These are phyloP conservation scores for Achroia grisella DNA, from an alignment of 1,140 invertebrate species.

Conservation along the genomic window DNA sequence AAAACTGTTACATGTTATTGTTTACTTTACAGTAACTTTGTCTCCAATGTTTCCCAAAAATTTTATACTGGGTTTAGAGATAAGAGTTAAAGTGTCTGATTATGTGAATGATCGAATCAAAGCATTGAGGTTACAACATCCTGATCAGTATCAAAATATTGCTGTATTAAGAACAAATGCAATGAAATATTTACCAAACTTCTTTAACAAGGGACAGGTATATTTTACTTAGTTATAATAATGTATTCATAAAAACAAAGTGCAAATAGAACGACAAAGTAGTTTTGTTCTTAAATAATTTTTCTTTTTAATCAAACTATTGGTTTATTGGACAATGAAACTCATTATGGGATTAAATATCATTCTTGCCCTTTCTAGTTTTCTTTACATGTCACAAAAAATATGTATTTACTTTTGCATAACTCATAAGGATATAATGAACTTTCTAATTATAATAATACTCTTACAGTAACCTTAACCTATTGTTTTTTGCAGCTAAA, in stretches of 20 bases:
- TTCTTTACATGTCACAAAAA: too few species aligned
- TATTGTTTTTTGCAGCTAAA: slow-evolving; percentile 83
- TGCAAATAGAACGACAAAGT: too few species aligned
- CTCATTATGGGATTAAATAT: too few species aligned
- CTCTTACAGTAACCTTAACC: not conserved
- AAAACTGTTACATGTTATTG: too few species aligned
- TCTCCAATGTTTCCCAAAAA: slow-evolving; percentile 93
- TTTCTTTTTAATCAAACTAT: too few species aligned
- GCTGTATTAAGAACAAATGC: slow-evolving; percentile 97
- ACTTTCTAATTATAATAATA: too few species aligned
- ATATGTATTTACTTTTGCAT: not conserved
- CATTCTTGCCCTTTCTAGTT: too few species aligned
- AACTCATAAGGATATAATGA: too few species aligned
- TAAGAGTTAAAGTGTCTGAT: slow-evolving; percentile 98
- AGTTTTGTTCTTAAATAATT: too few species aligned
- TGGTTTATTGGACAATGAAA: too few species aligned
- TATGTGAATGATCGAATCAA: slow-evolving; percentile 97
- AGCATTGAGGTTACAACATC: slow-evolving; percentile 86
- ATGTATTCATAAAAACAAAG: too few species aligned
- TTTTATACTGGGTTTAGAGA: slow-evolving; percentile 97
- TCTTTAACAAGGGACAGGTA: slow-evolving; percentile 95
- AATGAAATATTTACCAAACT: slow-evolving; percentile 99
- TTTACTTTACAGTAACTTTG: slow-evolving; percentile 82
- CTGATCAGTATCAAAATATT: slow-evolving; percentile 92
- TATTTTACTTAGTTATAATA: too few species aligned